Base-by-base conservation (phyloP, 1,140 invertebrate genomes). In the Polypedilum pembai region DNA sequence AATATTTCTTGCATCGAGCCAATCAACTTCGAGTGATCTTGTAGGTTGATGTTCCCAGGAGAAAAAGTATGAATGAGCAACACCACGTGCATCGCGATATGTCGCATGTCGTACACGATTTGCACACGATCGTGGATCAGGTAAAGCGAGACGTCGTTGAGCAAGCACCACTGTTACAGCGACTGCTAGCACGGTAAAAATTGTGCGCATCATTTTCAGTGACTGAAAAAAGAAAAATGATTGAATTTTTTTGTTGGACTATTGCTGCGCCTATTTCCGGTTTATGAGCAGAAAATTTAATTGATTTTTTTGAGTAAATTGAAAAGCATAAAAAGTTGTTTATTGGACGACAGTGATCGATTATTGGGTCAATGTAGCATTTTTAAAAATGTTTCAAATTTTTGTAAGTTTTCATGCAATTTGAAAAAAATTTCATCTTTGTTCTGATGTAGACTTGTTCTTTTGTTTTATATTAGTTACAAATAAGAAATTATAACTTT, bases 51-150 rank as follows among this genome's bases (percentile, higher is more conserved):
- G 93, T 79, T 94, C 91, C 94, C 94, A 95, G 79, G 92, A 94
- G 89, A 95, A 95, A 89, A 95, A 96, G 83, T 95, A 95, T 24
- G 93, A 93, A 79, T 95, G 93, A 1, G 89, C 87, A 17, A 94
- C 92, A 20, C 92, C 92, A 73, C 92, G 85, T 3, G 90, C 92
- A 80, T 95, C 93, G 77, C 92, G 88, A 84, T 94, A 95, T 8
- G 90, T 90, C 17, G 92, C 89, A 79, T 95, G 93, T 76, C 92
- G 88, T 2, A 95, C 92, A 93, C 93, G 87, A 81, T 93, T 94
- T 73, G 90, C 88, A 83, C 93, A 95, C 81, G 92, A 94, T 79
- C 91, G 87, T 45, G 93, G 92, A 85, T 95, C 93, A 69, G 93
- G 93, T 77, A 94, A 84, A 33, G 93, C 92, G 73, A 95, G 86